Evolutionary conservation across 2,888 invertebrate species (phyloP).

Genomic region (Mythimna pallens): DNA sequence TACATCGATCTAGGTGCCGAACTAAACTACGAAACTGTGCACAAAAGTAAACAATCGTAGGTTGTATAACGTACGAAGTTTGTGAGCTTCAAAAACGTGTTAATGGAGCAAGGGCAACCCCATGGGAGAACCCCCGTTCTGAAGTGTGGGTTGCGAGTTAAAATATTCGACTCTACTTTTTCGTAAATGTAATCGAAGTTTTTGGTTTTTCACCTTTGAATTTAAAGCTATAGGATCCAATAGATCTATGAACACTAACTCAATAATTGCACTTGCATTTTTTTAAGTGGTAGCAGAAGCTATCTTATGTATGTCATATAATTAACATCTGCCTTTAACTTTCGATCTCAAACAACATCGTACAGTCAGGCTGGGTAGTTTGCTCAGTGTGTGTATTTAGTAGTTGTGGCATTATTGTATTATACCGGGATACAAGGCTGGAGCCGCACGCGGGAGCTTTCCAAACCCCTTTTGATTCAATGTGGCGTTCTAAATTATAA

Average conservation of each 20-base stretch:
- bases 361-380: conserved; percentile 26
- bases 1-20: conserved; percentile 28
- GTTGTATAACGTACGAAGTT: conserved; percentile 30
- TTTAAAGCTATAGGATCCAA: not conserved
- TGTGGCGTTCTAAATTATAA: conserved; percentile 46
- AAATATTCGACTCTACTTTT: conserved; percentile 60
- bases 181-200: conserved; percentile 12
- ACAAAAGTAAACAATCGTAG: conserved; percentile 42
- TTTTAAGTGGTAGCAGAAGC: not conserved
- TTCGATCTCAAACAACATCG: conserved; percentile 23
- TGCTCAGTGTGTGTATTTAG: conserved; percentile 46
- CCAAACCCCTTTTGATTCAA: conserved; percentile 23
- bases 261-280: too few relatives aligned
- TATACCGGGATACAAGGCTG: conserved; percentile 3
- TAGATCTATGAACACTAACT: not conserved
- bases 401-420: conserved; percentile 37
- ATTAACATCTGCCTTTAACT: conserved; percentile 15
- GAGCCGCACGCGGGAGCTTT: conserved; percentile 29
- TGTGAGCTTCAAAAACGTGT: conserved; percentile 68
- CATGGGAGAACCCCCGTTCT: conserved; percentile 68
- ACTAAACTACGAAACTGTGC: conserved; percentile 24
- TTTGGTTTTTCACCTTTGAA: not conserved
- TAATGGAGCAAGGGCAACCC: conserved; percentile 72
- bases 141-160: conserved; percentile 67
- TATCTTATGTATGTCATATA: not conserved